A percentile compares a stretch with the other conserved stretches of the same genome.
Conservation (phyloP, 2,797 vertebrate species). For the Orestias chungarensis region DNA sequence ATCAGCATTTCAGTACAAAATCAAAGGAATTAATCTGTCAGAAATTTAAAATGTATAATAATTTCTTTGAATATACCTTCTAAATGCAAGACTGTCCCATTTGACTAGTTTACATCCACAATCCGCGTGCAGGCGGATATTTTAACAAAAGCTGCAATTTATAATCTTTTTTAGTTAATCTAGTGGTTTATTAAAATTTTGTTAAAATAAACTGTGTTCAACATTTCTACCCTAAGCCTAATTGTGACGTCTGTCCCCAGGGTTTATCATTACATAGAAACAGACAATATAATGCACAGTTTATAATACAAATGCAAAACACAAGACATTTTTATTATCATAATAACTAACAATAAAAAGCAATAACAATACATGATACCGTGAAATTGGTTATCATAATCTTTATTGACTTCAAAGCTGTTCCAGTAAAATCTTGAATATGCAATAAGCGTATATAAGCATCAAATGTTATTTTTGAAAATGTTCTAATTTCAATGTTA, state of each 20-base stretch:
- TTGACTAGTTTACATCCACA: not conserved
- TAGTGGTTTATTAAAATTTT: not conserved
- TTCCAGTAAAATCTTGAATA: no score
- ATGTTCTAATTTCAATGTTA: no score
- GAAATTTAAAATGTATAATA: not conserved
- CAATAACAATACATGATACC: not conserved
- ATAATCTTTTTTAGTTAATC: not conserved
- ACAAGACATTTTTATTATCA: not conserved
- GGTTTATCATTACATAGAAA: not conserved
- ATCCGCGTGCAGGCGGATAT: not conserved
- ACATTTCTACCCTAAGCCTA: not conserved
- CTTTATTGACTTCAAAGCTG: not conserved
- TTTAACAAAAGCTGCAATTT: not conserved
- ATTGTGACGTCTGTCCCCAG: not conserved
- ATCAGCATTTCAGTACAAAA: not conserved
- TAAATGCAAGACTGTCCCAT: not conserved
- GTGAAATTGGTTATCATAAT: not conserved
- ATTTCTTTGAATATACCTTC: not conserved
- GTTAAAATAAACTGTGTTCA: not conserved
- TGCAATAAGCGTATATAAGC: no score
- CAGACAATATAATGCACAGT: not conserved
- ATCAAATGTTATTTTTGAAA: no score
- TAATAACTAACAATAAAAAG: not conserved
- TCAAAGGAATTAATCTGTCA: not conserved
- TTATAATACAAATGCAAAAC: not conserved